Base-by-base conservation (phyloP, 2,797 vertebrate species). In the Oreochromis mossambicus region DNA sequence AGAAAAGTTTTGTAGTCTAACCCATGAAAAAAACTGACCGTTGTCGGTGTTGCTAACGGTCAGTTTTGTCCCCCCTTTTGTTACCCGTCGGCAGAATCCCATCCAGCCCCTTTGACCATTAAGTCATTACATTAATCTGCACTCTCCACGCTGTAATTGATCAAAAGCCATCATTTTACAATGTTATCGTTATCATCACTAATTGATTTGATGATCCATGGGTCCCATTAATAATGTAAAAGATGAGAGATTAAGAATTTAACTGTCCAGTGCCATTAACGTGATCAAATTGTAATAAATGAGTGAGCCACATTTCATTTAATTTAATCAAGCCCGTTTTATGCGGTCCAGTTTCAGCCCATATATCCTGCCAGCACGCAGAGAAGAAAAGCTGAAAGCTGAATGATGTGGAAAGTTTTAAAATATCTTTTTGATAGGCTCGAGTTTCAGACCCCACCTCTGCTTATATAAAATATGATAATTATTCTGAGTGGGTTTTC, bases 161-260 rank as follows among this genome's bases (percentile, higher is more conserved):
- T 94, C 92, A 93, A 92, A 90, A 90, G 88, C 91, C 19, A 93
- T 95, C 58, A 95, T 95, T 93, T 91, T 90, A 86, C 84, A 93
- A 89, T 92, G 93, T 94, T 94, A 94, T 94, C 92, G 86, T 95
- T 93, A 93, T 95, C 95, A 95, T 96, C 93, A 94, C 95, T 95
- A 96, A 96, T 96, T 95, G 94, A 96, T 93, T 95, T 92, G 87
- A 94, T 95, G 94, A 95, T 95, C 94, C 94, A 95, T 94, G 91
- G 61, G 34, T 89, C 85, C 91, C 86, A 94, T 96, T 94, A 94
- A 94, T 95, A 95, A 94, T 94, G 92, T 89, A 94, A 94, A 91
- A 90, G 89, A 95, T 89, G 88, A 90, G 80, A 92, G 91, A 95
- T 95, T 92, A 95, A 95, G 94, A 96, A 96, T 96, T 94, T 94